Evolutionary conservation across 2,888 invertebrate genomes (phyloP).

Genomic region (Saturnia pavonia): DNA sequence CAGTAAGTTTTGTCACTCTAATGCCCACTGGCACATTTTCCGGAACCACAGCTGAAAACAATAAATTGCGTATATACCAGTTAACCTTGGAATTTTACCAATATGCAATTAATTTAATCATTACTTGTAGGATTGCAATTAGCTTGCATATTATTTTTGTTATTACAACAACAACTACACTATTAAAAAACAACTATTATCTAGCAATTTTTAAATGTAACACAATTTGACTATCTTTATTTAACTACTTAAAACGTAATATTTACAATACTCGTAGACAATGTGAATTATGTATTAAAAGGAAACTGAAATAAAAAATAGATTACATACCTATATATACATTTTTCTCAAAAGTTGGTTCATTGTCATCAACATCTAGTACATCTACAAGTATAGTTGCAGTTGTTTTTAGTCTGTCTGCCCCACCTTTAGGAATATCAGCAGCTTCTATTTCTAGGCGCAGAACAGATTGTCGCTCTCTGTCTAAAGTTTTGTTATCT

Average conservation of each 20-base stretch:
- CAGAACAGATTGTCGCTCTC: constrained; percentile 87
- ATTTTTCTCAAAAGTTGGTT: constrained; percentile 84
- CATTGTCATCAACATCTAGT: constrained; percentile 90
- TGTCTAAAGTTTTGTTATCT: constrained; percentile 85
- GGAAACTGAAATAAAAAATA: neutral
- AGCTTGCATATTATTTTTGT: too few relatives aligned
- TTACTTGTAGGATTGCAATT: neutral
- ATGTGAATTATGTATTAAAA: neutral
- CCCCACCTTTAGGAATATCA: constrained; percentile 87
- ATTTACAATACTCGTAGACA: neutral
- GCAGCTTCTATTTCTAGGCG: constrained; percentile 87
- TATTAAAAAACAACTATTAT: neutral
- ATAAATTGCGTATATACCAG: neutral
- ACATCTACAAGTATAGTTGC: constrained; percentile 86
- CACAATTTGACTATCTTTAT: neutral
- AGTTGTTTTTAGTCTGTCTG: constrained; percentile 84
- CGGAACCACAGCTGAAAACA: constrained; percentile 85
- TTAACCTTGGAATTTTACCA: neutral
- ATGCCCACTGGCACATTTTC: constrained; percentile 87
- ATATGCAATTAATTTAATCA: neutral
- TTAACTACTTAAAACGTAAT: neutral
- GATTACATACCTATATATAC: constrained; percentile 77
- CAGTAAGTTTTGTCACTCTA: constrained; percentile 85
- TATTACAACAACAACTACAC: too few relatives aligned
- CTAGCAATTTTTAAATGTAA: neutral